A percentile compares a stretch with the other conserved stretches of the same genome.
Evolutionary conservation across 2,888 invertebrate species (phyloP).

Genomic region (Gasteruption jaculator): DNA sequence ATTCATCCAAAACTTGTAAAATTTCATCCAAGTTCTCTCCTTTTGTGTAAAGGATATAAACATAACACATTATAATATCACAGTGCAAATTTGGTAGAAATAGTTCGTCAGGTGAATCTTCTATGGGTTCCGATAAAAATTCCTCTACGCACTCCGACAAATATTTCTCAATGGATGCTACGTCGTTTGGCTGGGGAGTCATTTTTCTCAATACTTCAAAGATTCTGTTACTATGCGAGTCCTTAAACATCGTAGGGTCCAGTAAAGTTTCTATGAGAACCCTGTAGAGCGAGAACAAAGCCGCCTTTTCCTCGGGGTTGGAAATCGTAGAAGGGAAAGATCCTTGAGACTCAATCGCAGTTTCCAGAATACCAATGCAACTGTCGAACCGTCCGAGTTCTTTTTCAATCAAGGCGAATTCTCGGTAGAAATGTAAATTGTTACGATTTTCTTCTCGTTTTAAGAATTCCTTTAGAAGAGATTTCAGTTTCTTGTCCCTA

Average conservation of each 20-base stretch:
- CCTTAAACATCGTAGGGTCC: slow-evolving; percentile 25
- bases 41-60: slow-evolving; percentile 54
- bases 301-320: slow-evolving; percentile 39
- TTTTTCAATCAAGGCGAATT: slow-evolving; percentile 61
- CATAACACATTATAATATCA: slow-evolving; percentile 56
- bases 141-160: slow-evolving; percentile 29
- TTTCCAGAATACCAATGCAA: slow-evolving; percentile 55
- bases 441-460: slow-evolving; percentile 56
- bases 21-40: slow-evolving; percentile 27
- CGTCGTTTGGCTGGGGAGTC: slow-evolving; percentile 20
- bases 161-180: too few species aligned
- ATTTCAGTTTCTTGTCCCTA: slow-evolving; percentile 54
- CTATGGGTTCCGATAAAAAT: slow-evolving; percentile 26
- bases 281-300: slow-evolving; percentile 50
- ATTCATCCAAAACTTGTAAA: slow-evolving; percentile 30
- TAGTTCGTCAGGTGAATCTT: slow-evolving; percentile 34
- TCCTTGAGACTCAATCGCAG: slow-evolving; percentile 48
- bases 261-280: slow-evolving; percentile 45
- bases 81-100: slow-evolving; percentile 55
- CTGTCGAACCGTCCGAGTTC: slow-evolving; percentile 54
- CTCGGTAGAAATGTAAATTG: slow-evolving; percentile 59
- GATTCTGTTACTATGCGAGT: slow-evolving; percentile 26
- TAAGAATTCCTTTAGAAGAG: slow-evolving; percentile 56
- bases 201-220: slow-evolving; percentile 30
- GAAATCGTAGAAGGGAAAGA: slow-evolving; percentile 29